Percentiles rank a stretch among this genome's conserved stretches.
These are phyloP conservation scores for Drosophila nr. medialis DNA, from an alignment of 2,888 invertebrate genomes.

Conservation along the genomic window DNA sequence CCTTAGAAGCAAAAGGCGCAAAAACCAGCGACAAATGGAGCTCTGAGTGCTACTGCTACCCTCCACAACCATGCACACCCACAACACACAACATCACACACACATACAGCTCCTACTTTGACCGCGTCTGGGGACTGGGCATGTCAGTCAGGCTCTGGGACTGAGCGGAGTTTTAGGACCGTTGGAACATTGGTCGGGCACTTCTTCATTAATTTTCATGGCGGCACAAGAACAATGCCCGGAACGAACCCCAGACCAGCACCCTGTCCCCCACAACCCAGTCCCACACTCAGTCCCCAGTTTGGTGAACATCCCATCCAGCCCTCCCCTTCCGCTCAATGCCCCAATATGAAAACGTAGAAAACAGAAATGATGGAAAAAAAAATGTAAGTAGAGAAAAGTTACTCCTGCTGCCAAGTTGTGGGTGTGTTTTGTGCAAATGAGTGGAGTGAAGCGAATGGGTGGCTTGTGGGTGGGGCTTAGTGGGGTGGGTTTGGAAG, in stretches of 20 bases:
- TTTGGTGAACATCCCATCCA: constrained; percentile 11
- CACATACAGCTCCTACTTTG: not conserved
- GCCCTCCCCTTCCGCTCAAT: constrained; percentile 5
- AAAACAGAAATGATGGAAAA: constrained; percentile 65
- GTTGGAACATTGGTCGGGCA: constrained; percentile 80
- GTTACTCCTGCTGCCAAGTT: constrained; percentile 74
- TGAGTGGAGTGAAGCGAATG: constrained; percentile 52
- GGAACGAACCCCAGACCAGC: constrained; percentile 36
- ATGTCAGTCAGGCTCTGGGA: constrained; percentile 51
- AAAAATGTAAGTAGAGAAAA: constrained; percentile 48
- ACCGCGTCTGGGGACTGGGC: constrained; percentile 25
- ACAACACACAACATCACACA: not conserved
- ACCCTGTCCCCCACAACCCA: constrained; percentile 5
- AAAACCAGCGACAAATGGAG: constrained; percentile 44
- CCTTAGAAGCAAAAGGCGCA: constrained; percentile 49
- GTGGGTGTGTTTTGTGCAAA: constrained; percentile 80
- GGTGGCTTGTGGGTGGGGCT: constrained; percentile 4
- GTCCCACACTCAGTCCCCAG: not conserved
- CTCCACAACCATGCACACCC: not conserved
- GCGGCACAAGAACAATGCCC: constrained; percentile 78
- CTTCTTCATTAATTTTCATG: constrained; percentile 82
- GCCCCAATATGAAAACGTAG: constrained; percentile 61
- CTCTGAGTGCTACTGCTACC: constrained; percentile 35
- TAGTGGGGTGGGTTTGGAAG: constrained; percentile 5
- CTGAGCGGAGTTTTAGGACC: constrained; percentile 68